Conservation (phyloP, 2,888 invertebrate genomes). For the Eristalis tenax region DNA sequence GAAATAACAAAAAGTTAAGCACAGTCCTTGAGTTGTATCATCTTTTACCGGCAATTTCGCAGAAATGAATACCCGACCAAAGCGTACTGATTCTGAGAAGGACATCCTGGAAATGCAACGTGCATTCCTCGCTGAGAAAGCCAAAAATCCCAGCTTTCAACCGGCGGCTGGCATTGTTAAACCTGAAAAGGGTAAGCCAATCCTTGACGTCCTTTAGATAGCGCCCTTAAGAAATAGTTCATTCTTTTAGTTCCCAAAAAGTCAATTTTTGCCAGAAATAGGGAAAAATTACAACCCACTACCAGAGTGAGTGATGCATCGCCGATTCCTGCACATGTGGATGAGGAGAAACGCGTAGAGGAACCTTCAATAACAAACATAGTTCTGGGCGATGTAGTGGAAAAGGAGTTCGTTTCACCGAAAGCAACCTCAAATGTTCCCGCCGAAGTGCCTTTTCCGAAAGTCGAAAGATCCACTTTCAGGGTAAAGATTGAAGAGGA, state of each 20-base stretch:
- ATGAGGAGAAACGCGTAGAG: neutral
- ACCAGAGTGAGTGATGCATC: neutral
- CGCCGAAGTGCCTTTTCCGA: conserved; percentile 55
- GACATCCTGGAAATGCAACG: conserved; percentile 89
- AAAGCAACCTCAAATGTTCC: conserved; percentile 27
- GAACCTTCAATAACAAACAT: conserved; percentile 48
- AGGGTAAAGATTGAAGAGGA: conserved; percentile 34
- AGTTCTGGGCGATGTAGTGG: conserved; percentile 84
- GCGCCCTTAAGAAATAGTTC: neutral
- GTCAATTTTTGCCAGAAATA: conserved; percentile 79
- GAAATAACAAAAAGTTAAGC: neutral
- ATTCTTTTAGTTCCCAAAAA: conserved; percentile 74
- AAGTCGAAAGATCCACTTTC: conserved; percentile 49
- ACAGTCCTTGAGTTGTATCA: neutral
- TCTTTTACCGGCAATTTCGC: neutral
- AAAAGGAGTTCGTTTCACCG: conserved; percentile 75
- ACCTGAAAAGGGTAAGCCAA: conserved; percentile 75
- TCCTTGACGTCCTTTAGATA: neutral
- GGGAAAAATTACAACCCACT: conserved; percentile 73
- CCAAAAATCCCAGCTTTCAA: conserved; percentile 82
- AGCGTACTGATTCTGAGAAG: conserved; percentile 87
- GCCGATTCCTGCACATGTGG: neutral
- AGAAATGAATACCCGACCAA: conserved; percentile 86
- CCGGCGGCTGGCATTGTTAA: conserved; percentile 85
- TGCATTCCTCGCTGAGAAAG: conserved; percentile 85